Evolutionary conservation across 2,888 invertebrate genomes (phyloP).

Genomic region (Eumacrocentrus americanus): DNA sequence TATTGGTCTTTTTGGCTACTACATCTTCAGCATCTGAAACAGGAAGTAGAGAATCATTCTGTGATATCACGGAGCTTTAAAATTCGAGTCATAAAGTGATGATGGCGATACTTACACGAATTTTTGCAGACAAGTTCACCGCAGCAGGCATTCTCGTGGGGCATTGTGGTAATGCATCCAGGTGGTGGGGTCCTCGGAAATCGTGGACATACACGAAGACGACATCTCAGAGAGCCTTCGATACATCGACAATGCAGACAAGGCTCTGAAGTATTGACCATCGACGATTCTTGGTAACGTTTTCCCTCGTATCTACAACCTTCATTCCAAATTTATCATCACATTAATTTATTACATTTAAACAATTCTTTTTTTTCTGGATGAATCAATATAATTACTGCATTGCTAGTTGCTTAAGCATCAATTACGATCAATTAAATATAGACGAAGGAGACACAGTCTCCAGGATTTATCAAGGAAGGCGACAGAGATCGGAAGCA

Average conservation of each 20-base stretch:
- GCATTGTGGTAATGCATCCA: constrained; percentile 70
- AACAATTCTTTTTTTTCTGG: background rate
- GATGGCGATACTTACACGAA: constrained; percentile 65
- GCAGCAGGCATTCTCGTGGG: constrained; percentile 77
- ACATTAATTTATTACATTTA: background rate
- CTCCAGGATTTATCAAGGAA: too few species aligned
- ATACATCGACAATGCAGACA: constrained; percentile 80
- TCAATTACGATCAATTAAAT: too few species aligned
- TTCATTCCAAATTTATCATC: constrained; percentile 51
- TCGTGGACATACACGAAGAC: constrained; percentile 76
- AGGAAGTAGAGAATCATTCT: too few species aligned
- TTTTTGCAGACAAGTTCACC: constrained; percentile 75
- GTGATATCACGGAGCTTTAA: too few species aligned
- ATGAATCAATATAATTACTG: too few species aligned
- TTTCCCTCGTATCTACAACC: constrained; percentile 78
- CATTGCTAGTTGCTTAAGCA: too few species aligned
- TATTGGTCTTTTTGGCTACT: too few species aligned
- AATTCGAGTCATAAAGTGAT: too few species aligned
- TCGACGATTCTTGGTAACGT: constrained; percentile 70
- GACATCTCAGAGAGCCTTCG: constrained; percentile 75
- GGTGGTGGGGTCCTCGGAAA: constrained; percentile 77
- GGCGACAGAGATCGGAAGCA: too few species aligned
- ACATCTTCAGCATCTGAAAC: too few species aligned
- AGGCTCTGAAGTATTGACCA: constrained; percentile 74
- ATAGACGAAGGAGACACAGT: too few species aligned